Percentiles rank a stretch among this genome's conserved stretches.
Evolutionary conservation across 53 echinoderm and acorn worm species (phyloP).

Genomic region (Holothuria scabra): DNA sequence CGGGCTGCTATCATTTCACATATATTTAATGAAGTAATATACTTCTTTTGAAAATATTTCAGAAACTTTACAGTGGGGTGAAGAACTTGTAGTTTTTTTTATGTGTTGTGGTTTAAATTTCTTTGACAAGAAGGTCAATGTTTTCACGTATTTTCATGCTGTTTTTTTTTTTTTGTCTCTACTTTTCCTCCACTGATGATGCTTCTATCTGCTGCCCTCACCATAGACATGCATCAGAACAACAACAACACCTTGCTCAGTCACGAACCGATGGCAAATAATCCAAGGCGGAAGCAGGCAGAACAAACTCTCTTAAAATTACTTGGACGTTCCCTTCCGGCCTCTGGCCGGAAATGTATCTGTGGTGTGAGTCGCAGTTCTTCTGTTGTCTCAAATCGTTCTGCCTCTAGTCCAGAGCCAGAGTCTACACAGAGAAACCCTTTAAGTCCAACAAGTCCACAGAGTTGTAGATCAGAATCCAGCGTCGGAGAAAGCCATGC

Average conservation of each 20-base stretch:
- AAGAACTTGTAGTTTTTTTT: no score
- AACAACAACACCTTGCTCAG: conserved; percentile 89
- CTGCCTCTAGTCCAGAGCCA: conserved; percentile 86
- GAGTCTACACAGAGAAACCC: conserved; percentile 72
- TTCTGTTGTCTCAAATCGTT: conserved; percentile 91
- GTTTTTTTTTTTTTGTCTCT: background rate
- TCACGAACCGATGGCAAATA: conserved; percentile 82
- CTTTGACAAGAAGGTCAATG: background rate
- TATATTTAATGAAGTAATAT: no score
- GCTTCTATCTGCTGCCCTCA: background rate
- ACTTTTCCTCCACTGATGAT: background rate
- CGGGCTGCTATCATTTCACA: no score
- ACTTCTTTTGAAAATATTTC: no score
- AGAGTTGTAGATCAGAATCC: conserved; percentile 78
- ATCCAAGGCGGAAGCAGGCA: conserved; percentile 82
- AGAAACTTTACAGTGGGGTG: no score
- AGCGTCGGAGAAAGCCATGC: conserved; percentile 85
- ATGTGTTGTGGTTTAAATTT: no score
- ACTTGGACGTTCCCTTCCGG: conserved; percentile 88
- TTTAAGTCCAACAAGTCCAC: conserved; percentile 79
- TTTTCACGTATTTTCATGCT: background rate
- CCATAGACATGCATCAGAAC: conserved; percentile 98
- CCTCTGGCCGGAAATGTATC: conserved; percentile 85
- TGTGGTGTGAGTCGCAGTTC: conserved; percentile 97
- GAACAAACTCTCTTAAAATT: conserved; percentile 88